Percentiles rank a stretch among this genome's conserved stretches.
Evolutionary conservation across 2,113 vertebrate genomes (phyloP).

Genomic region (Gorsachius goisagi): DNA sequence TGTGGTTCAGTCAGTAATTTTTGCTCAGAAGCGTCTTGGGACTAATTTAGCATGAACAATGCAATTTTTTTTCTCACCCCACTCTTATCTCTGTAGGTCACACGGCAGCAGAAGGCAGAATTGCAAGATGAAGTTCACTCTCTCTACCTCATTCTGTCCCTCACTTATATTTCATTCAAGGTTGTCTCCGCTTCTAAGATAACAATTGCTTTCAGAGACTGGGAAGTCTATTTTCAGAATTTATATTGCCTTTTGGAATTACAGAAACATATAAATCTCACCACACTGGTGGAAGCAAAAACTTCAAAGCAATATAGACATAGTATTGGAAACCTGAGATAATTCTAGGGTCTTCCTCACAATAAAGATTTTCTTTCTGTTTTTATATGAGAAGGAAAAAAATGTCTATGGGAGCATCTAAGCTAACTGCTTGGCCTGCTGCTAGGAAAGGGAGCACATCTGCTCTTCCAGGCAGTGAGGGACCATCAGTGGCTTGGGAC

Average conservation of each 20-base stretch:
- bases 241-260: conserved; percentile 41
- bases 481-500: background rate
- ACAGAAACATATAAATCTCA: conserved; percentile 28
- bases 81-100: conserved; percentile 28
- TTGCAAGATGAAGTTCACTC: background rate
- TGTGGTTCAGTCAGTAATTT: conserved; percentile 43
- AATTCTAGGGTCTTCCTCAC: background rate
- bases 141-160: background rate
- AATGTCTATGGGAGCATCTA: background rate
- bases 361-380: background rate
- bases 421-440: background rate
- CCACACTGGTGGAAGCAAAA: background rate
- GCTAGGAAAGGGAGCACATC: background rate
- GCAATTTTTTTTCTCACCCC: background rate
- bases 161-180: conserved; percentile 43
- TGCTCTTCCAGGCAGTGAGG: background rate
- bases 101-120: background rate
- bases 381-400: background rate
- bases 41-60: conserved; percentile 50
- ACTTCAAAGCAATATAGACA: background rate
- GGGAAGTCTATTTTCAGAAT: conserved; percentile 55
- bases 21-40: conserved; percentile 35
- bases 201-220: conserved; percentile 38
- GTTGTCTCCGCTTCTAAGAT: conserved; percentile 4
- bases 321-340: background rate